phyloP scores from a whole-genome alignment of 2,113 vertebrate genomes.

The Embiotoca jacksoni region DNA sequence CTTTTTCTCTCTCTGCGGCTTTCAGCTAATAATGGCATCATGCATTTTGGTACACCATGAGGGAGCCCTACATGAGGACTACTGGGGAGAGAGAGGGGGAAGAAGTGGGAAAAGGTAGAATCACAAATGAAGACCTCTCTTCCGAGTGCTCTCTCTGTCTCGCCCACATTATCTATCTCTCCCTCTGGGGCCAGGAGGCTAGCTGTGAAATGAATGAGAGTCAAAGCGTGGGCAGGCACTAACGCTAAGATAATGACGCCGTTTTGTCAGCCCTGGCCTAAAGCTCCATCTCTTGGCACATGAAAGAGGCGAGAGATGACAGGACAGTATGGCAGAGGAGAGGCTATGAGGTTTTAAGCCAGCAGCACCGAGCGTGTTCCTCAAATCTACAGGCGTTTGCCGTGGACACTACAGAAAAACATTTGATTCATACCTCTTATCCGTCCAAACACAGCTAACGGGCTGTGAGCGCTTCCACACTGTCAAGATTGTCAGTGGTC shows the following conservation, averaged over 20 bases:
- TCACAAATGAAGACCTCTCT: constrained; percentile 50
- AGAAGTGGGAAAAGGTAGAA: constrained; percentile 19
- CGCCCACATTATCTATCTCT: constrained; percentile 64
- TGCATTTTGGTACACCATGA: constrained; percentile 51
- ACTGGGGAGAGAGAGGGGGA: constrained; percentile 12
- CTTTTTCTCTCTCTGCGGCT: constrained; percentile 2
- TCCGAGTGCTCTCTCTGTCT: constrained; percentile 46
- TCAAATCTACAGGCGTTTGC: constrained; percentile 38
- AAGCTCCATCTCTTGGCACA: constrained; percentile 70
- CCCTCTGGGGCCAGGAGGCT: constrained; percentile 66
- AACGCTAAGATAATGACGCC: constrained; percentile 77
- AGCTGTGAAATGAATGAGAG: constrained; percentile 77
- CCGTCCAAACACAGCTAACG: constrained; percentile 44
- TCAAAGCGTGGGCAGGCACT: constrained; percentile 71
- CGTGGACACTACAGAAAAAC: constrained; percentile 2
- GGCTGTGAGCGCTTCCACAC: constrained; percentile 38
- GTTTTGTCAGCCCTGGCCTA: constrained; percentile 75
- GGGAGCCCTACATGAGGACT: constrained; percentile 26
- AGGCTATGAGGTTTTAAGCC: constrained; percentile 19
- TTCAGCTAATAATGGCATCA: constrained; percentile 40
- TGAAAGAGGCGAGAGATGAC: constrained; percentile 53
- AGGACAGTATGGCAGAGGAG: constrained; percentile 48
- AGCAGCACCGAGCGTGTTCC: constrained; percentile 18
- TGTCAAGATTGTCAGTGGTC: constrained; percentile 54
- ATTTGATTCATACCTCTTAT: constrained; percentile 38